Percentiles rank a stretch among this genome's conserved stretches.
phyloP scores from a whole-genome alignment of 2,797 vertebrate genomes.

The Phalloptychus januarius region DNA sequence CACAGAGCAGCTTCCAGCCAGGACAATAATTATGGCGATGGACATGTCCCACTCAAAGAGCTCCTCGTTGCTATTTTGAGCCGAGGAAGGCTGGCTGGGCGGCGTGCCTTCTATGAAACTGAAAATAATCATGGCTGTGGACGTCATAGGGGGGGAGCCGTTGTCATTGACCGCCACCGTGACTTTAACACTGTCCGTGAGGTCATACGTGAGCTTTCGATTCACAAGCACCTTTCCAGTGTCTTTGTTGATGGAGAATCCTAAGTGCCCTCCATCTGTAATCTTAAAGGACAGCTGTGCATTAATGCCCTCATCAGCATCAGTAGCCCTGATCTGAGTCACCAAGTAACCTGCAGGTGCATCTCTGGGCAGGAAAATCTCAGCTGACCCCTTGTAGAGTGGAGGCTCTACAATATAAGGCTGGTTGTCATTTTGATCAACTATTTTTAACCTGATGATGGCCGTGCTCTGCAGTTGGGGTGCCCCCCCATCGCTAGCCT shows the following conservation, averaged over 20 bases:
- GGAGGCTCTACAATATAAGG: slow-evolving; percentile 86
- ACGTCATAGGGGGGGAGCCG: slow-evolving; percentile 87
- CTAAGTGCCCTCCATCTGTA: slow-evolving; percentile 83
- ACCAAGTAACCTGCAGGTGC: slow-evolving; percentile 87
- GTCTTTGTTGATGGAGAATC: slow-evolving; percentile 87
- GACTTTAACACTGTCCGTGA: slow-evolving; percentile 84
- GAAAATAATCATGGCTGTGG: slow-evolving; percentile 87
- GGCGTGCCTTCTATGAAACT: slow-evolving; percentile 84
- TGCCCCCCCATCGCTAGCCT: slow-evolving; percentile 90
- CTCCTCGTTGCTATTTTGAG: slow-evolving; percentile 79
- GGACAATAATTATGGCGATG: slow-evolving; percentile 90
- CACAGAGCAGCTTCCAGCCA: slow-evolving; percentile 93
- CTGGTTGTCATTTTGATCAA: slow-evolving; percentile 95
- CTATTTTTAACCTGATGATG: slow-evolving; percentile 87
- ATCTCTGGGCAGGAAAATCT: slow-evolving; percentile 88
- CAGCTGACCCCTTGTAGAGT: slow-evolving; percentile 88
- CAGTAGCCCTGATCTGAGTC: slow-evolving; percentile 90
- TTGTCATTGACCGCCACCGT: slow-evolving; percentile 86
- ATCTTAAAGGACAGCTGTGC: slow-evolving; percentile 89
- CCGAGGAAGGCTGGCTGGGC: slow-evolving; percentile 79
- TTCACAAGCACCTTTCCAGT: slow-evolving; percentile 89
- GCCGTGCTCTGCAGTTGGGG: slow-evolving; percentile 91
- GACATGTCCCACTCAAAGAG: slow-evolving; percentile 89
- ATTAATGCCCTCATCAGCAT: slow-evolving; percentile 90
- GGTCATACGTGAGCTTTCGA: slow-evolving; percentile 86